Conservation (phyloP, 2,113 vertebrate species). For the Rhinichthys klamathensis region DNA sequence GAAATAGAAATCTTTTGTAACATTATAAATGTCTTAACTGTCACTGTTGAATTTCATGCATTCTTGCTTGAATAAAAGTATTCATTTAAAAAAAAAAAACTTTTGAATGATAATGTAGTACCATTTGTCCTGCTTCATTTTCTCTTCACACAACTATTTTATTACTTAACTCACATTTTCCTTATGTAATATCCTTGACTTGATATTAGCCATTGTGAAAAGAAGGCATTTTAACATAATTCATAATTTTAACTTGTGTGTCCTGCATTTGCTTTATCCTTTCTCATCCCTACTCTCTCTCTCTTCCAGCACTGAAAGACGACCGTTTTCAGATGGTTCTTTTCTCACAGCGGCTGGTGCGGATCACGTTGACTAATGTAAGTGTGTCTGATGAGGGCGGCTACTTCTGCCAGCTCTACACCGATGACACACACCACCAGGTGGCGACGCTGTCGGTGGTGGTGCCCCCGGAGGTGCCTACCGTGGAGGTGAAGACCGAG, state of each 20-base stretch:
- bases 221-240: too few species aligned
- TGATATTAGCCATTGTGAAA: background rate
- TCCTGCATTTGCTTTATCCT: background rate
- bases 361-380: slow-evolving; percentile 85
- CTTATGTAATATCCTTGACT: background rate
- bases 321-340: slow-evolving; percentile 90
- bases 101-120: background rate
- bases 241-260: background rate
- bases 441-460: slow-evolving; percentile 87
- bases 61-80: background rate
- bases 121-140: background rate
- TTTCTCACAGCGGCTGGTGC: slow-evolving; percentile 83
- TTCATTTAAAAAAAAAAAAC: background rate
- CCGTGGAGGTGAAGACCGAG: slow-evolving; percentile 85
- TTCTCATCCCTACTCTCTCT: slow-evolving; percentile 7
- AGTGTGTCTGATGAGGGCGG: slow-evolving; percentile 89
- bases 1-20: too few species aligned
- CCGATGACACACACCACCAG: slow-evolving; percentile 89
- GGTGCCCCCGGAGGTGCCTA: slow-evolving; percentile 84
- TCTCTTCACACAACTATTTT: background rate
- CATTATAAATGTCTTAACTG: background rate
- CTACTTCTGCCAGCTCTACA: slow-evolving; percentile 94
- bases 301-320: slow-evolving; percentile 83
- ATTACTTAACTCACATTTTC: background rate
- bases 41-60: background rate